phyloP scores from a whole-genome alignment of 2,113 vertebrate genomes.

The Euleptes europaea region DNA sequence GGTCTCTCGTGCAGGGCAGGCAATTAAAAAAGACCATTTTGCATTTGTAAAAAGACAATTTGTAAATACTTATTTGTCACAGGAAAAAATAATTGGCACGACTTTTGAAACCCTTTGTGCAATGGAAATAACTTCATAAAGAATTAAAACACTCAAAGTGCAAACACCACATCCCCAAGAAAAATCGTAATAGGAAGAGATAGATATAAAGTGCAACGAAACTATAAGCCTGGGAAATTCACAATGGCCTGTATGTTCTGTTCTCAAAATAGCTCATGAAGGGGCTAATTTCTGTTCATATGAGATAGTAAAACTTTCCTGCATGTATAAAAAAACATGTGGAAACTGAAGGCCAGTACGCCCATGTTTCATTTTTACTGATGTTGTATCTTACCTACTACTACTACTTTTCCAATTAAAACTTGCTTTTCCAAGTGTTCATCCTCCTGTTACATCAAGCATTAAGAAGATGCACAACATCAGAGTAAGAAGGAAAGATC shows the following conservation, averaged over 20 bases:
- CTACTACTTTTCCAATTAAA: too few relatives aligned
- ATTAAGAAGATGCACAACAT: too few relatives aligned
- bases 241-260: background rate
- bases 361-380: too few relatives aligned
- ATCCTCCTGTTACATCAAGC: too few relatives aligned
- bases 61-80: background rate
- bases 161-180: background rate
- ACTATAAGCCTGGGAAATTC: too few relatives aligned
- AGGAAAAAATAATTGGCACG: background rate
- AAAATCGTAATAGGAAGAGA: background rate
- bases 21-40: background rate
- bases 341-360: too few relatives aligned
- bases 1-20: background rate
- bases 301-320: background rate
- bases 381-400: too few relatives aligned
- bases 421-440: too few relatives aligned
- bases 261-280: background rate
- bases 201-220: background rate
- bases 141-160: background rate
- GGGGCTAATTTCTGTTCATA: background rate
- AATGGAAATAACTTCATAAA: background rate
- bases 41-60: too few relatives aligned
- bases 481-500: too few relatives aligned
- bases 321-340: background rate
- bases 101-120: too few relatives aligned